Evolutionary conservation across 2,888 invertebrate genomes (phyloP), one percentile per base, ranked within the genome.

Genomic region (Hydroisotoma schaefferi): DNA sequence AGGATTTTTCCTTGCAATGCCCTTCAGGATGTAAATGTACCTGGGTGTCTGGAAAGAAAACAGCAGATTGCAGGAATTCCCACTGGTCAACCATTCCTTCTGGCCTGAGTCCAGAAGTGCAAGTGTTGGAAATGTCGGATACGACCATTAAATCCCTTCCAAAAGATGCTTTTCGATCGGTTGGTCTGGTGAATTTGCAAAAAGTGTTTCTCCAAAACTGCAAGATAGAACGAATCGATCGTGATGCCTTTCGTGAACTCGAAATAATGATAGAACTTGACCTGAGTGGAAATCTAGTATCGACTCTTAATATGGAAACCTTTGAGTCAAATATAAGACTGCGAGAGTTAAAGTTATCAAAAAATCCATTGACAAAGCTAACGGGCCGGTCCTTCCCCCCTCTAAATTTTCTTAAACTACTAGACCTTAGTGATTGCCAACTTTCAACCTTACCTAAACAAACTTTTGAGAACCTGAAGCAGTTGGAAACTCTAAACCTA

Each of bases 21-120:
- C 88, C 90, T 74, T 82, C 85, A 70, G 85, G 87, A 73, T 93
- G 93, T 77, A 85, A 85, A 74, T 93, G 93, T 82, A 92, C 90
- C 80, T 94, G 93, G 93, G 87, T 88, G 44, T 88, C 87, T 64
- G 54, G 54, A 8, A 54, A 54, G 22, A 54, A 54, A 18, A 54
- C 40, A 10, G 43, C 27, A 12, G 82, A 88, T 61, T 94, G 93
- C 79, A 85, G 85, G 67, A 86, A 88, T 74, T 85, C 88, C 70
- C 87, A 88, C 72, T 83, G 92, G 71, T 87, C 87, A 71, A 83
- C 85, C 66, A 84, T 93, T 55, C 93, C 93, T 0, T 80, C 79
- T 63, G 83, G 83, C 55, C 79, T 93, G 33, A 88, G 87, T 74
- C 84, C 80, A 74, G 88, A 84, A 77, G 87, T 92, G 76, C 93